Evolutionary conservation across 1,140 invertebrate genomes (phyloP).

Genomic region (Temnothorax longispinosus): DNA sequence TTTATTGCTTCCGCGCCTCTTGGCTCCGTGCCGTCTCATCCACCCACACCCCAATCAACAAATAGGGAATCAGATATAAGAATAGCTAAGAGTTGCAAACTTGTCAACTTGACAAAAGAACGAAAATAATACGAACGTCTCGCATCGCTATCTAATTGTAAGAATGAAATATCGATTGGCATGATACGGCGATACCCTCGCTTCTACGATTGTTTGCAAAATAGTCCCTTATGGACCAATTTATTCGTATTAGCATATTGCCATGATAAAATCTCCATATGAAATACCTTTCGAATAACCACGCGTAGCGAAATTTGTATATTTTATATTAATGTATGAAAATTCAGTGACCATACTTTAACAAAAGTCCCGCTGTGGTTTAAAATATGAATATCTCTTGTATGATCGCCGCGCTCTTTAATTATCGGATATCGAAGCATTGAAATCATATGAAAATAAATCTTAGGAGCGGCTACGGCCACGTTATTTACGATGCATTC

Average conservation of each 20-base stretch:
- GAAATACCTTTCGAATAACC: neutral
- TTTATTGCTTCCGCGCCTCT: conserved; percentile 24
- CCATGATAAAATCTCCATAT: conserved; percentile 22
- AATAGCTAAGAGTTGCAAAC: neutral
- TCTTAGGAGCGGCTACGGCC: neutral
- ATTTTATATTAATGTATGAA: conserved; percentile 30
- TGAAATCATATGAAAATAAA: conserved; percentile 38
- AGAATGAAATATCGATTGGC: conserved; percentile 28
- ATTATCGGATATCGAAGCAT: conserved; percentile 34
- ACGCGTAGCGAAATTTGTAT: neutral
- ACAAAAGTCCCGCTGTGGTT: neutral
- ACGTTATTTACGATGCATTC: conserved; percentile 25
- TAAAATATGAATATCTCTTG: neutral
- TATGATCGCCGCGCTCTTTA: conserved; percentile 1
- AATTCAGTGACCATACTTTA: conserved; percentile 4
- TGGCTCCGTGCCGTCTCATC: neutral
- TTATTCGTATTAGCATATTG: conserved; percentile 31
- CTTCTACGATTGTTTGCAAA: conserved; percentile 1
- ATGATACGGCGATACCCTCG: neutral
- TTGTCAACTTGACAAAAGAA: neutral
- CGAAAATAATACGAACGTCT: neutral
- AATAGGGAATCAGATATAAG: neutral
- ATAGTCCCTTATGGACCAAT: neutral
- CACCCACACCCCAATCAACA: conserved; percentile 1
- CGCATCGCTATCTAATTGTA: neutral